Evolutionary conservation across 2,888 invertebrate species (phyloP).

Genomic region (Brachynemurus nebulosus): DNA sequence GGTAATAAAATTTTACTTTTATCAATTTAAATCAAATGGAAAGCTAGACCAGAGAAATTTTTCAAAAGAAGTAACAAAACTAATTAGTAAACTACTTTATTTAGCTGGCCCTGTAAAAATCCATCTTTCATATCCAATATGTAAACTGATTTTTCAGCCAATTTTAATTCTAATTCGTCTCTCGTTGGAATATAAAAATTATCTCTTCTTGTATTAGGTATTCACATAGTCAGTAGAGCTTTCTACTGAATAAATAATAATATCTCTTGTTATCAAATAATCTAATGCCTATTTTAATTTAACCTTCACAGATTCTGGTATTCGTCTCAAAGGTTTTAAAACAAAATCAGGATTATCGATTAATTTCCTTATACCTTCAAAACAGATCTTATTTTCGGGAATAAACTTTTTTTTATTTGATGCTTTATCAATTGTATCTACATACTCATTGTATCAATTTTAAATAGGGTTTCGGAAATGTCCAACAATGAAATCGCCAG

Average conservation of each 20-base stretch:
- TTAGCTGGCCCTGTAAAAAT: conserved; percentile 13
- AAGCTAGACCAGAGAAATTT: conserved; percentile 6
- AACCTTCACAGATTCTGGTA: background rate
- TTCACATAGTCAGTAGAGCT: conserved; percentile 9
- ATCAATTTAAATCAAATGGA: conserved; percentile 14
- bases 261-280: background rate
- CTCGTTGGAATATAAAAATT: conserved; percentile 9
- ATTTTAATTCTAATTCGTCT: conserved; percentile 9
- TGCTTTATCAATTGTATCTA: background rate
- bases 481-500: no score
- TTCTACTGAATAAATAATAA: background rate
- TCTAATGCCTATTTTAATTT: background rate
- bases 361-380: background rate
- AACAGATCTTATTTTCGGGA: background rate
- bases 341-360: background rate
- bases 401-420: background rate
- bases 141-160: conserved; percentile 12
- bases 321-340: background rate
- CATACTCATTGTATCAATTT: background rate
- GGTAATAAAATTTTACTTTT: conserved; percentile 4
- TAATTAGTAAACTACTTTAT: background rate
- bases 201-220: conserved; percentile 7
- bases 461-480: background rate
- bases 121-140: conserved; percentile 15
- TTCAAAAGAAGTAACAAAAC: background rate